Conservation (phyloP, 2,888 invertebrate species). For the Philaethria dido region DNA sequence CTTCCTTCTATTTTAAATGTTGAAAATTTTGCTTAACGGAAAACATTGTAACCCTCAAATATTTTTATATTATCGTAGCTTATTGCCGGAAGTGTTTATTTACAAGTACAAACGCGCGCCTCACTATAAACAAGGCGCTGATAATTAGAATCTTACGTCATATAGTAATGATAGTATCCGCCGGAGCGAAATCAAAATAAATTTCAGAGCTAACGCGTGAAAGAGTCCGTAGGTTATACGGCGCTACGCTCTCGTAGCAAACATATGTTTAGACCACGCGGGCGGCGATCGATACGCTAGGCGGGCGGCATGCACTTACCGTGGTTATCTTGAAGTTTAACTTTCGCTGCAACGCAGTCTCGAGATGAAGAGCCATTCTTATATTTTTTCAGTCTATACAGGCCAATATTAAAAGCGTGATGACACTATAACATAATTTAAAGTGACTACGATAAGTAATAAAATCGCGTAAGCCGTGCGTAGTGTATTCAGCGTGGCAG, state of each 20-base stretch:
- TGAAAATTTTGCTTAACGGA: background rate
- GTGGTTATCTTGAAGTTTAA: constrained; percentile 82
- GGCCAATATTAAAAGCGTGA: constrained; percentile 55
- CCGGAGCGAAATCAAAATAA: constrained; percentile 43
- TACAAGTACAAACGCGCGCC: constrained; percentile 55
- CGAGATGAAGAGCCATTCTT: constrained; percentile 77
- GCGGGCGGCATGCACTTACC: constrained; percentile 76
- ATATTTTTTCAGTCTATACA: constrained; percentile 52
- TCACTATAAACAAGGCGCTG: constrained; percentile 49
- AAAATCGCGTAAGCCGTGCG: constrained; percentile 72
- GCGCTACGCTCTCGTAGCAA: constrained; percentile 58
- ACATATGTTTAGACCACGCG: constrained; percentile 80
- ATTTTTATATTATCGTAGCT: constrained; percentile 44
- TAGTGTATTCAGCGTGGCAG: constrained; percentile 70
- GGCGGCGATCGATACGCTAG: constrained; percentile 71
- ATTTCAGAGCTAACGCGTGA: constrained; percentile 46
- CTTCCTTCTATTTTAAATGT: background rate
- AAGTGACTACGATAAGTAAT: constrained; percentile 64
- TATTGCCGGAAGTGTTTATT: constrained; percentile 77
- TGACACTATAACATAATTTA: constrained; percentile 75
- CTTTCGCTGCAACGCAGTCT: constrained; percentile 81
- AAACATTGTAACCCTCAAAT: background rate
- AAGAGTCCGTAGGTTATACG: constrained; percentile 52
- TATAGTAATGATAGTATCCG: constrained; percentile 44
- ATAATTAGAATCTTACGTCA: constrained; percentile 51